Conservation (phyloP, 2,113 vertebrate species). For the Microtus oregoni region DNA sequence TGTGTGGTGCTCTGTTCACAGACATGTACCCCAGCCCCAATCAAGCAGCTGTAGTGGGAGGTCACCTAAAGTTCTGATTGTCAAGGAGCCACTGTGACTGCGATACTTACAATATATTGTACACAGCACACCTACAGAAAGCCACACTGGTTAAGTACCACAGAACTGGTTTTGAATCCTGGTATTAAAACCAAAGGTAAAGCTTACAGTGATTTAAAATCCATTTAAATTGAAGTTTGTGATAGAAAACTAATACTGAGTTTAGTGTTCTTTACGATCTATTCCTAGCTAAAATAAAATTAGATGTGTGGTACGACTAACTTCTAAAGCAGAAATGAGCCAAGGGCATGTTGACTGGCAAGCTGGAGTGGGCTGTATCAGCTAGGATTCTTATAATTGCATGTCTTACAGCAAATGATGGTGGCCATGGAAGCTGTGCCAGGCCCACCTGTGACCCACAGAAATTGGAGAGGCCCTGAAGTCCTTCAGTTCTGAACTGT, state of each 20-base stretch:
- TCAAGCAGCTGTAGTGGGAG: neutral
- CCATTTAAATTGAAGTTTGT: constrained; percentile 47
- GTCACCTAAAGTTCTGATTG: neutral
- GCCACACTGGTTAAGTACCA: constrained; percentile 33
- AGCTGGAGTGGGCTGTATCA: neutral
- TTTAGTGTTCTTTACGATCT: constrained; percentile 30
- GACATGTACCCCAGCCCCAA: neutral
- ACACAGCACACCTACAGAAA: constrained; percentile 66
- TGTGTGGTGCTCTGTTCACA: neutral
- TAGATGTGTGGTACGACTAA: neutral
- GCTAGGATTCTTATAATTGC: neutral
- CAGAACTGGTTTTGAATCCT: constrained; percentile 41
- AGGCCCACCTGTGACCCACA: neutral
- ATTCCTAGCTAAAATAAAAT: constrained; percentile 50
- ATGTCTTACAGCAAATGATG: neutral
- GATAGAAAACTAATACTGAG: constrained; percentile 54
- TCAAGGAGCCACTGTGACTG: constrained; percentile 16
- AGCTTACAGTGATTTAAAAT: constrained; percentile 57
- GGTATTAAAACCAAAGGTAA: constrained; percentile 53
- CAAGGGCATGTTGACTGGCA: neutral
- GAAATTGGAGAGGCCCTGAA: neutral
- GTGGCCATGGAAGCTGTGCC: neutral
- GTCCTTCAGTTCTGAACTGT: neutral
- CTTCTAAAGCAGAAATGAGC: neutral
- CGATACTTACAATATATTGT: constrained; percentile 23